Evolutionary conservation across 35 echinoderm and acorn worm genomes (phyloP).

Genomic region (Heliocidaris tuberculata): DNA sequence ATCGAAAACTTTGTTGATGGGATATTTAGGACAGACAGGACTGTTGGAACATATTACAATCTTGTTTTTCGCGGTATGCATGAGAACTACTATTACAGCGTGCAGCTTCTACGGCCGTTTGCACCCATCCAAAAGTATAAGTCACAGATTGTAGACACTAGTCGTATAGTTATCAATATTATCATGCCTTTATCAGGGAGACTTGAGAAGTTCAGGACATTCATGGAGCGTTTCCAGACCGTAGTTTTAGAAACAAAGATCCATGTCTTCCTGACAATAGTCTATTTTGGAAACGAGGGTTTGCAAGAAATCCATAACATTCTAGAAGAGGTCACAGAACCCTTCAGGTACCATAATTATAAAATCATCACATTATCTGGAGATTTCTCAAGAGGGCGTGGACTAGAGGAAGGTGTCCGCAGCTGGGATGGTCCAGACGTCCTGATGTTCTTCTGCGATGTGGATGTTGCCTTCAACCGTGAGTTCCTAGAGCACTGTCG

Average conservation of each 20-base stretch:
- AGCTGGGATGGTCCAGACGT: conserved; percentile 90
- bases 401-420: conserved; percentile 85
- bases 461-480: conserved; percentile 87
- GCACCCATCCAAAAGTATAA: conserved; percentile 85
- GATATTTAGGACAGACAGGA: conserved; percentile 82
- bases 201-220: conserved; percentile 87
- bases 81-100: conserved; percentile 70
- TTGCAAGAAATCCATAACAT: conserved; percentile 69
- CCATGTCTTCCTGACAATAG: conserved; percentile 90
- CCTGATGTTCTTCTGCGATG: conserved; percentile 96
- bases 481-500: conserved; percentile 93
- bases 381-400: conserved; percentile 84
- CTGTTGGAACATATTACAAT: conserved; percentile 90
- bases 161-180: conserved; percentile 78
- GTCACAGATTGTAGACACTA: conserved; percentile 76
- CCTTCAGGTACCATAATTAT: conserved; percentile 72
- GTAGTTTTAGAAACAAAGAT: conserved; percentile 76
- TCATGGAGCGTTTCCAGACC: conserved; percentile 77
- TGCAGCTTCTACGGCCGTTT: conserved; percentile 87
- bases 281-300: conserved; percentile 92
- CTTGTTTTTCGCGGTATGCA: conserved; percentile 74
- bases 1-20: conserved; percentile 99
- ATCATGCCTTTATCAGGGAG: conserved; percentile 91
- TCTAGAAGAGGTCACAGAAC: conserved; percentile 56
- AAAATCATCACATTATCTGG: conserved; percentile 64